These are phyloP conservation scores for Papilio demoleus DNA, from an alignment of 2,888 invertebrate genomes.

Conservation along the genomic window DNA sequence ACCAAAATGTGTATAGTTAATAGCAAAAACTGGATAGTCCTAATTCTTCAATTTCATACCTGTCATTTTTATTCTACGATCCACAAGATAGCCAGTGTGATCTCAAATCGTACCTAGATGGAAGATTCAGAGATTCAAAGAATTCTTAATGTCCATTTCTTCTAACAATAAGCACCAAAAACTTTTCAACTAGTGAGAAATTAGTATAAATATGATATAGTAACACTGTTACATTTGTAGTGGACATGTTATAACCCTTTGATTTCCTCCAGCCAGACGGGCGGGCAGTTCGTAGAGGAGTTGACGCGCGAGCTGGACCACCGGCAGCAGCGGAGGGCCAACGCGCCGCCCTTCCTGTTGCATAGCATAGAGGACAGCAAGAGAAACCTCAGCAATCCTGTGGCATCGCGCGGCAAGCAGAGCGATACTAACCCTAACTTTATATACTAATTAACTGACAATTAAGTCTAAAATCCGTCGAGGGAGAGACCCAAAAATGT, in stretches of 20 bases:
- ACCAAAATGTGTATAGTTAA: no score
- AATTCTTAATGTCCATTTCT: no score
- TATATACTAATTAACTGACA: conserved; percentile 60
- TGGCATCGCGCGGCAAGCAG: conserved; percentile 57
- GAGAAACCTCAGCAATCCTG: conserved; percentile 57
- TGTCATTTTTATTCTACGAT: no score
- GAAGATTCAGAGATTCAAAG: no score
- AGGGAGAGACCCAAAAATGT: neutral
- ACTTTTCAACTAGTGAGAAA: no score
- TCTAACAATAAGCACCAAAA: no score
- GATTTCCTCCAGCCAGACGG: conserved; percentile 75
- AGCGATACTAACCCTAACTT: conserved; percentile 77
- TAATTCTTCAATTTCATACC: no score
- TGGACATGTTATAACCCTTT: conserved; percentile 33
- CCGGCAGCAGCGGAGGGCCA: conserved; percentile 56
- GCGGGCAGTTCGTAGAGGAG: conserved; percentile 78
- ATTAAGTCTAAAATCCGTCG: neutral
- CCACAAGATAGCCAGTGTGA: no score
- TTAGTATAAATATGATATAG: no score
- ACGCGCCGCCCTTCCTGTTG: conserved; percentile 72
- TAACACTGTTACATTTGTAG: no score
- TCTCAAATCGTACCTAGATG: no score
- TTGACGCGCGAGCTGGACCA: conserved; percentile 68
- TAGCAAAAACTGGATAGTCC: no score
- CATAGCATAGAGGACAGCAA: conserved; percentile 75